Evolutionary conservation across 2,113 vertebrate species (phyloP).

Genomic region (Cyprinus carpio): DNA sequence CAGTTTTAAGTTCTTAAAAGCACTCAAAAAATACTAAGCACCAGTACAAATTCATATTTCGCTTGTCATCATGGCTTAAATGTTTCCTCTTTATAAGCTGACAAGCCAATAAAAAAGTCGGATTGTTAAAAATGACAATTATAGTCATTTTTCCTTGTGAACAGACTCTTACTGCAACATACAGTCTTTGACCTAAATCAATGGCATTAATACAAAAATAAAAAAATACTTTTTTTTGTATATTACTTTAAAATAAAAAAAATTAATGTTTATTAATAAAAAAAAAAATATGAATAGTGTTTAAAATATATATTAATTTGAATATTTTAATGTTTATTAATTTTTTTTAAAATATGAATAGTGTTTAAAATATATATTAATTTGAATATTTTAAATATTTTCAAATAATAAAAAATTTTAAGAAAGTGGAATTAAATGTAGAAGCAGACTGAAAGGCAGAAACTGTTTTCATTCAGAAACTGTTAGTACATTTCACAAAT

Average conservation of each 20-base stretch:
- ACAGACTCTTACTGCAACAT: too few species aligned
- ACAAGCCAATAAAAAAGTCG: not conserved
- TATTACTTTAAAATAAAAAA: too few species aligned
- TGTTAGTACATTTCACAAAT: not conserved
- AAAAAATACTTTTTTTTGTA: too few species aligned
- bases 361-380: not conserved
- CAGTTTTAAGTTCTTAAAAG: not conserved
- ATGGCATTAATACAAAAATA: too few species aligned
- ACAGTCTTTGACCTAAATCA: too few species aligned
- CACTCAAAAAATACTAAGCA: not conserved
- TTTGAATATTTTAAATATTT: not conserved
- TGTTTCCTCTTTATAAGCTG: not conserved
- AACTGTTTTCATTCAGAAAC: not conserved
- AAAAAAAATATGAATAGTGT: too few species aligned
- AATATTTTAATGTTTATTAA: not conserved
- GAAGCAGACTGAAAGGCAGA: too few species aligned
- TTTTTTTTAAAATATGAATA: not conserved
- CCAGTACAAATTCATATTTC: not conserved
- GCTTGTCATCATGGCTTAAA: not conserved
- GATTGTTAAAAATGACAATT: not conserved
- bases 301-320: too few species aligned
- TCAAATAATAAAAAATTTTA: not conserved
- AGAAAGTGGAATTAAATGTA: not conserved
- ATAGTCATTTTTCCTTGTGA: too few species aligned
- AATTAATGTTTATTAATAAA: too few species aligned